Percentiles rank a stretch among this genome's conserved stretches.
Evolutionary conservation across 2,888 invertebrate genomes (phyloP).

Genomic region (Coronaproctus castanopsis): DNA sequence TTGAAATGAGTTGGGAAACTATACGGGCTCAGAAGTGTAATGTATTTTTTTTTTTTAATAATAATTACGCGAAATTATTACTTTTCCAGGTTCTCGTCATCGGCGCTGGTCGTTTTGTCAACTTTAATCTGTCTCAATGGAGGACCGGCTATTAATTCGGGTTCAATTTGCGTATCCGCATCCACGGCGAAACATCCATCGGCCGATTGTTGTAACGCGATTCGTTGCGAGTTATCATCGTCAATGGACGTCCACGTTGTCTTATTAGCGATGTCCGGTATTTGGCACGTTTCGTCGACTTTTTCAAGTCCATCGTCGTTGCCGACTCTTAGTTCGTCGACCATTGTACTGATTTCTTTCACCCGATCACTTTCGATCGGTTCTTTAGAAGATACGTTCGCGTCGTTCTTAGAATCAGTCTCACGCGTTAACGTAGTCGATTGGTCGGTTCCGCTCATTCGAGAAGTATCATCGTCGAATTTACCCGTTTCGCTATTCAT

Average conservation of each 20-base stretch:
- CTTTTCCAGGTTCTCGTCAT: no score
- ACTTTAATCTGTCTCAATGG: no score
- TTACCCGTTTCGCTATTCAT: neutral
- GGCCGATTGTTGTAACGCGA: neutral
- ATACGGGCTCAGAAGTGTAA: no score
- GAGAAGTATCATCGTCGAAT: neutral
- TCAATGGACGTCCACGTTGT: neutral
- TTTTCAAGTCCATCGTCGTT: neutral
- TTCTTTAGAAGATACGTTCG: constrained; percentile 4
- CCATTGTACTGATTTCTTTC: neutral
- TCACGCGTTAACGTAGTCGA: no score
- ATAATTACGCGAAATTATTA: no score
- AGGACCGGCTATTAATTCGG: neutral
- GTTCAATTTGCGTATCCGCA: neutral
- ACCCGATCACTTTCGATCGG: constrained; percentile 3
- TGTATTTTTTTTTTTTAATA: no score
- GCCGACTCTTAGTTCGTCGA: neutral
- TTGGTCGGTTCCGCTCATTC: neutral
- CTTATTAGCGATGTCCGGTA: neutral
- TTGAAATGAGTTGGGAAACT: no score
- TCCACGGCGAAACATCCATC: no score
- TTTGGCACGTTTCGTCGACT: neutral
- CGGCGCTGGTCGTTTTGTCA: no score
- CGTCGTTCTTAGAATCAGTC: no score
- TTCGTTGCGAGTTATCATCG: neutral